A percentile compares a stretch with the other conserved stretches of the same genome.
These are phyloP conservation scores for Hestina assimilis DNA, from an alignment of 1,140 invertebrate species.

Conservation along the genomic window DNA sequence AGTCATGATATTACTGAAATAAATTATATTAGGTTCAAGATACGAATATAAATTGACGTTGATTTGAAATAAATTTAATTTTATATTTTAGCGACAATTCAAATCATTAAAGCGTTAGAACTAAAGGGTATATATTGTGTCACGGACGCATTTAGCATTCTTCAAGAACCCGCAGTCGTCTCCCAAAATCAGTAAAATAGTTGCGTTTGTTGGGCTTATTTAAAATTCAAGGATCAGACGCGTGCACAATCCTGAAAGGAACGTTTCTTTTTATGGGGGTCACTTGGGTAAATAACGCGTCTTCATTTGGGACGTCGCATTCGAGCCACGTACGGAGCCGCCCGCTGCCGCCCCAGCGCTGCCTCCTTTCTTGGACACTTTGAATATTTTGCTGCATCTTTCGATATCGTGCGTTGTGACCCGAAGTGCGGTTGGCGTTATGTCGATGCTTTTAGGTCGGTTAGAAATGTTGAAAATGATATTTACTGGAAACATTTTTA, in stretches of 20 bases:
- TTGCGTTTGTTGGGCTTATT: conserved; percentile 45
- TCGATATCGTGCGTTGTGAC: conserved; percentile 6
- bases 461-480: neutral
- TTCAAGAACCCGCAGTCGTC: conserved; percentile 22
- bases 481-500: too few relatives aligned
- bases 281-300: conserved; percentile 62
- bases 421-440: neutral
- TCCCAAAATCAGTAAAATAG: conserved; percentile 56
- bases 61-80: neutral
- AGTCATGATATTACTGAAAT: neutral
- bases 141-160: conserved; percentile 45
- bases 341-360: conserved; percentile 17
- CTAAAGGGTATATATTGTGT: neutral
- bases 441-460: neutral
- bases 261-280: conserved; percentile 59
- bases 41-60: neutral
- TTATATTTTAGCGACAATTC: neutral
- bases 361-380: conserved; percentile 15
- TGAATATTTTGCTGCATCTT: conserved; percentile 24
- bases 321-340: conserved; percentile 37
- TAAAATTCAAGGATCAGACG: conserved; percentile 62
- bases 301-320: conserved; percentile 39
- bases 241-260: conserved; percentile 52
- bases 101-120: neutral
- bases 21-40: neutral